Percentiles rank a stretch among this genome's conserved stretches.
Conservation (phyloP, 2,113 vertebrate genomes). For the Microcebus griseorufus region DNA sequence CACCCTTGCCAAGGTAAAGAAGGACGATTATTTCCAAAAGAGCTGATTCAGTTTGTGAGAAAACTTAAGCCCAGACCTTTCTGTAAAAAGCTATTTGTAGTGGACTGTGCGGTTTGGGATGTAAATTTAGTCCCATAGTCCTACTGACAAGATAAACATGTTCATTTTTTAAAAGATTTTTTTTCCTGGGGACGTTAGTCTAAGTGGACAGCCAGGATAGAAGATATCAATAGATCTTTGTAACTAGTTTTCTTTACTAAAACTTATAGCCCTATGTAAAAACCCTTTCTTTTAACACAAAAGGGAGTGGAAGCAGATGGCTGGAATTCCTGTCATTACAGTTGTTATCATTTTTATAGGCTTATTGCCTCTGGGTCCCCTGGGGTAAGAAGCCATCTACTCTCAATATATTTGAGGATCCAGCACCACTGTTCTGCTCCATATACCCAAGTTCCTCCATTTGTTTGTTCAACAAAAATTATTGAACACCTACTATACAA, state of each 20-base stretch:
- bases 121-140: neutral
- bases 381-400: neutral
- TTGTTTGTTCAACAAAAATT: neutral
- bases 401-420: neutral
- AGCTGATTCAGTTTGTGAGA: neutral
- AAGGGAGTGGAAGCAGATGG: neutral
- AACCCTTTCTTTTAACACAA: neutral
- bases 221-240: neutral
- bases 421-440: rapidly evolving
- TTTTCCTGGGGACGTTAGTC: neutral
- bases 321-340: neutral
- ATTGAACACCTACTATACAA: rapidly evolving
- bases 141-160: neutral
- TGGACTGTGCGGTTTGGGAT: neutral
- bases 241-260: neutral
- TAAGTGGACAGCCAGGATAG: neutral
- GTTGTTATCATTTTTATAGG: neutral
- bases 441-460: neutral
- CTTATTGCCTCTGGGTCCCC: neutral
- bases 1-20: neutral
- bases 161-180: neutral
- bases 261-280: neutral
- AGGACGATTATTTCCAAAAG: conserved; percentile 41
- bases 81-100: neutral
- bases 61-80: neutral